Evolutionary conservation across 2,113 vertebrate species (phyloP), one percentile per base, ranked within the genome.

Genomic region (Hippocampus barbouri): DNA sequence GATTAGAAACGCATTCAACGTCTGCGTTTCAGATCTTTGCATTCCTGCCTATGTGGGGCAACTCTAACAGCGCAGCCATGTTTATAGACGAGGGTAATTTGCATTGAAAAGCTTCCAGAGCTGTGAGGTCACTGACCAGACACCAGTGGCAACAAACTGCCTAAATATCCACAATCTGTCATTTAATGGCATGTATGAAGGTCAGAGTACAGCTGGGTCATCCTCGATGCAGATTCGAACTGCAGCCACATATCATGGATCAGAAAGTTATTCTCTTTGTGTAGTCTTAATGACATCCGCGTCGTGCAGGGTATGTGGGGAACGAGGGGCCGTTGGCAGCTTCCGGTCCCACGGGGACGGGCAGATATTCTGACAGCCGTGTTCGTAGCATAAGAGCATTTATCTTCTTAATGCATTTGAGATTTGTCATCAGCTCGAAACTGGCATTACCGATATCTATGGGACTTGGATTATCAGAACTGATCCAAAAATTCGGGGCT

Each of bases 1-100:
- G 66, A 83, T 78, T 75, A 71, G 71, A 70, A 83, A 88, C 82
- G 81, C 88, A 86, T 80, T 82, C 81, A 89, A 85, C 73, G 78
- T 34, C 73, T 61, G 74, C 63, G 79, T 77, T 73, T 88, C 47
- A 85, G 80, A 86, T 80, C 86, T 80, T 79, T 73, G 76, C 70
- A 66, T 73, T 79, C 65, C 74, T 70, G 43, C 57, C 73, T 81
- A 82, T 82, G 81, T 85, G 86, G 70, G 76, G 62, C 0, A 66
- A 61, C 62, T 79, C 83, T 78, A 61, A 75, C 79, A 78, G 69
- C 38, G 77, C 74, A 68, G 71, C 69, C 51, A 12, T 53, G 21
- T 71, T 77, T 79, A 74, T 71, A 78, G 81, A 75, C 85, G 84
- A 82, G 87, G 73, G 72, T 68, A 47, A 74, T 66, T 75, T 83